Base-by-base conservation (phyloP, 2,888 invertebrate genomes). In the Nasonia oneida region DNA sequence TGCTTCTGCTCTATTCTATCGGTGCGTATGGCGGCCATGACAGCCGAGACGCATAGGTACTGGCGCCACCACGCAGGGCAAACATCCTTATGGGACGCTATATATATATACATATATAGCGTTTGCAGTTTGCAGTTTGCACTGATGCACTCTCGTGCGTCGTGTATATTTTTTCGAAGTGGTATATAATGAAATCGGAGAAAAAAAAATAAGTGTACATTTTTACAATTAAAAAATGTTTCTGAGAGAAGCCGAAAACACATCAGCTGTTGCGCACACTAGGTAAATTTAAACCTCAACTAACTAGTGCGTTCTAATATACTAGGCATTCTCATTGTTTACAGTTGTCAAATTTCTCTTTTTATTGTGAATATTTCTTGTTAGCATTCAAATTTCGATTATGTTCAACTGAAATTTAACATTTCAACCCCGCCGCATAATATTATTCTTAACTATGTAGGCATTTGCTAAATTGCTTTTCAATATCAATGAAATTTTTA, bases 211-310 rank as follows among this genome's bases (percentile, higher is more conserved):
- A 47, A 23, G n/a, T 47, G 5, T 37, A 50, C 23, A 74, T 50
- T 79, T 61, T 64, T 78, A 37, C 14, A 50, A 50, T 74, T 64
- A 29, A 84, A 84, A 84, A 80, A 84, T 84, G 84, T 57, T 18
- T 70, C 57, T 18, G 57, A 80, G 33, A 42, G 42, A 76, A 70
- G 50, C 15, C 23, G 23, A 74, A 39, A 23, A 39, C 15, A 67
- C 23, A 39, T 64, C 39, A 61, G 29, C 80, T 61, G 50, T 79
- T 29, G n/a, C 42, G 33, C 23, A 47, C 42, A 80, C 47, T 37
- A 84, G 80, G 84, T 84, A 84, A 57, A 64, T 73, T 57, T 33
- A 50, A 23, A 37, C 5, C 23, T 61, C 47, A 3, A 47, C n/a
- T 2, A 3, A 14, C 39, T 76, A 3, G 29, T 61, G 57, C 47